phyloP scores from a whole-genome alignment of 1,140 invertebrate species.

The Lordiphosa stackelbergi region DNA sequence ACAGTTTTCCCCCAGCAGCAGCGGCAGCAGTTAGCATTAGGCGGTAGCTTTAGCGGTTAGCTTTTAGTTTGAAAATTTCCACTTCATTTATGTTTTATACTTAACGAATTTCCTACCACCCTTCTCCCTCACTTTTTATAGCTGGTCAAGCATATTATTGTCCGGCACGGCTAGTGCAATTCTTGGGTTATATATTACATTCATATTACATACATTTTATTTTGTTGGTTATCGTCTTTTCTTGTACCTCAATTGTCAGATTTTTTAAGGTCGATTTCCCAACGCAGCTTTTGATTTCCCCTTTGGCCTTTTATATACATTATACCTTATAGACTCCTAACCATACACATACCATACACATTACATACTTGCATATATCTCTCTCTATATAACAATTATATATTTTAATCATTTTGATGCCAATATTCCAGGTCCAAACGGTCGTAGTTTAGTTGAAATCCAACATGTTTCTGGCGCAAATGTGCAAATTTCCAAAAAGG shows the following conservation, averaged over 20 bases:
- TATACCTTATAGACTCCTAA: background rate
- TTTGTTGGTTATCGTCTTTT: constrained; percentile 24
- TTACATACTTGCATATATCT: constrained; percentile 5
- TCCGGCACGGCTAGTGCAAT: constrained; percentile 46
- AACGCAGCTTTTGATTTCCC: constrained; percentile 13
- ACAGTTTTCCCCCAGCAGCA: constrained; percentile 12
- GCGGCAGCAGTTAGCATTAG: constrained; percentile 21
- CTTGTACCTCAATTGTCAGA: constrained; percentile 52
- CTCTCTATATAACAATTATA: constrained; percentile 17
- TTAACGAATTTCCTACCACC: constrained; percentile 52
- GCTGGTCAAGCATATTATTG: constrained; percentile 8
- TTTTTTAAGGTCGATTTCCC: constrained; percentile 33
- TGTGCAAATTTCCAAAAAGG: constrained; percentile 99
- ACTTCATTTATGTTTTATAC: constrained; percentile 22
- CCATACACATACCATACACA: constrained; percentile 4
- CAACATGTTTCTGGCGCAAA: constrained; percentile 97
- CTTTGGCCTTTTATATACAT: constrained; percentile 15
- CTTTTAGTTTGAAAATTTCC: constrained; percentile 24
- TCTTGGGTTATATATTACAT: constrained; percentile 27
- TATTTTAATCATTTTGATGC: constrained; percentile 59
- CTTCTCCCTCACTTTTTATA: constrained; percentile 6
- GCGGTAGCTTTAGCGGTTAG: constrained; percentile 35
- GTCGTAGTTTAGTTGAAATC: constrained; percentile 96
- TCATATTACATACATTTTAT: constrained; percentile 20
- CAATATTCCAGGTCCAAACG: constrained; percentile 86